These are phyloP conservation scores for Ovibos moschatus DNA, from an alignment of 2,113 vertebrate species.

Conservation along the genomic window DNA sequence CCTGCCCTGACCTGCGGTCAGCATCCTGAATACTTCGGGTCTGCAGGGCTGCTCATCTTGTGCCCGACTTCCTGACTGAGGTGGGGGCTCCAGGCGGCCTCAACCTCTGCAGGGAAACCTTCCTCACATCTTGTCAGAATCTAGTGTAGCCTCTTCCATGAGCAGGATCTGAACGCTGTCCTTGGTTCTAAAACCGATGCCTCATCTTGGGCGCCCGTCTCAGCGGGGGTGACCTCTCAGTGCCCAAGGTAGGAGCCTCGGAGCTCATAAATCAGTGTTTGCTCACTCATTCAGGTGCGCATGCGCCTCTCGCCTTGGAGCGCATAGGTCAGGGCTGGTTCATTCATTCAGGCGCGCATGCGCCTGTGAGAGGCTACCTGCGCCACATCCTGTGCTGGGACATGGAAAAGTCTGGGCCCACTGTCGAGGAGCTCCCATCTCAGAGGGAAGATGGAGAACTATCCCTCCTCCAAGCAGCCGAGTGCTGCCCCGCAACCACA, in stretches of 20 bases:
- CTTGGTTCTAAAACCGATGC: not conserved
- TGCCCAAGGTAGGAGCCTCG: not conserved
- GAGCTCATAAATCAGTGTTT: too few relatives aligned
- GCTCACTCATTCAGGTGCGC: fast-evolving
- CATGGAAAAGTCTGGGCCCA: not conserved
- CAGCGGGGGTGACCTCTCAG: not conserved
- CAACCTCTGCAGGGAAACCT: not conserved
- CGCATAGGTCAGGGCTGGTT: not conserved
- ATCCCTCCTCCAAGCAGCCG: not conserved
- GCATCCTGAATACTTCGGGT: fast-evolving
- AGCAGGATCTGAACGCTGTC: not conserved
- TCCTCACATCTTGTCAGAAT: not conserved
- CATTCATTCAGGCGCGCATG: fast-evolving
- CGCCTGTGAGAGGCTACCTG: too few relatives aligned
- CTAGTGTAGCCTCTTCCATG: not conserved
- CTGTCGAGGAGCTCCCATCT: not conserved
- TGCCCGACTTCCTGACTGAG: not conserved
- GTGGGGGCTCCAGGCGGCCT: not conserved
- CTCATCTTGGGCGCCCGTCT: not conserved
- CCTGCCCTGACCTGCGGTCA: not conserved
- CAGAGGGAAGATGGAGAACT: not conserved
- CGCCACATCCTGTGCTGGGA: not conserved
- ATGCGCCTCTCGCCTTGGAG: too few relatives aligned
- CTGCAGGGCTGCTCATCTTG: not conserved
- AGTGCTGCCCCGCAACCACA: not conserved